Evolutionary conservation across 2,888 invertebrate genomes (phyloP), one percentile per base, ranked within the genome.

Genomic region (Pristionchus exspectatus): DNA sequence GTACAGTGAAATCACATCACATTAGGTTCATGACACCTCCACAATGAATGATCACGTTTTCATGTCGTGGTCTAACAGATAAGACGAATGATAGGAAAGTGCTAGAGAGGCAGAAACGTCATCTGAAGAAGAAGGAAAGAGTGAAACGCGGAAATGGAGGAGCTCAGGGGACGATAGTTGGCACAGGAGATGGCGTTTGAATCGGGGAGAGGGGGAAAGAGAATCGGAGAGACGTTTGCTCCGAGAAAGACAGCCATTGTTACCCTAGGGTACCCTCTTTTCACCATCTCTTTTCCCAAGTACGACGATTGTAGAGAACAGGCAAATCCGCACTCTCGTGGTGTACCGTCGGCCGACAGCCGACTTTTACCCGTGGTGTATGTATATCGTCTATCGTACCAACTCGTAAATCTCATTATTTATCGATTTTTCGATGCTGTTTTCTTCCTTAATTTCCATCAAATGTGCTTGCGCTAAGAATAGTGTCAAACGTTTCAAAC

Each of bases 1-100:
- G 72, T 72, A 72, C 33, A 44, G 77, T 44, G 44, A 44, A 77
- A 77, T 77, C 77, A 77, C 77, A 77, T 77, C 77, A 44, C 77
- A 77, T 77, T 30, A 77, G 77, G 44, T 77, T 77, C 44, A 77
- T 44, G 77, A 77, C 77, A 77, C 44, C 77, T 77, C 44, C 44
- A n/a, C 77, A 77, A 77, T 77, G 44, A 38, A 44, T 77, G 77
- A 44, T 77, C 77, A 77, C 77, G 77, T 77, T 77, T 77, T 44
- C 33, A 27, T 44, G 24, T 77, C 77, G 77, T 30, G 77, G 77
- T 77, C 77, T 77, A 77, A n/a, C 18, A 56, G 83, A 50, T 83
- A 83, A 83, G 54, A 83, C 24, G 83, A 83, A 54, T 44, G 81
- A 50, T 56, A 54, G 81, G 54, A 83, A n/a, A 56, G 27, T 50